phyloP scores from a whole-genome alignment of 2,797 vertebrate species.

The Pempheris klunzingeri region DNA sequence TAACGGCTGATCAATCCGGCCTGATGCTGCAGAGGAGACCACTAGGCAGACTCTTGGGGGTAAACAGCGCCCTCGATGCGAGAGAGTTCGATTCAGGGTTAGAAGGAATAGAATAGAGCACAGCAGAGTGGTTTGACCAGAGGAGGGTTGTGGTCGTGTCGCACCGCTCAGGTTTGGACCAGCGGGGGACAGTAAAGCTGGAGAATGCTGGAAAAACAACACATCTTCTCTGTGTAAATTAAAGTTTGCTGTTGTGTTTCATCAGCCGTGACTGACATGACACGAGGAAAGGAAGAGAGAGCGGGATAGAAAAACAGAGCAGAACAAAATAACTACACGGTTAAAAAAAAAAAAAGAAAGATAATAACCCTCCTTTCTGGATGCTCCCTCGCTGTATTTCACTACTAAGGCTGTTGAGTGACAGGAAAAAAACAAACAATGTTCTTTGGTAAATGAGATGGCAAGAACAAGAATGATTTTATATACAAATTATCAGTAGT shows the following conservation, averaged over 20 bases:
- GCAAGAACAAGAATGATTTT: not conserved
- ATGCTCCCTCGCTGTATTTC: constrained; percentile 20
- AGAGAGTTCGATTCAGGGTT: constrained; percentile 18
- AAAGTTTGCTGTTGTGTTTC: constrained; percentile 40
- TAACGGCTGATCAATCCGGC: constrained; percentile 68
- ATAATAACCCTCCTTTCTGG: constrained; percentile 40
- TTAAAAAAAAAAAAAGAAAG: constrained; percentile 50
- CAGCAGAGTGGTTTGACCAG: not conserved
- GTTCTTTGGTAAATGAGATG: constrained; percentile 22
- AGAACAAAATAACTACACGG: constrained; percentile 44
- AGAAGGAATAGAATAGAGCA: not conserved
- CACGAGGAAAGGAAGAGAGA: not conserved
- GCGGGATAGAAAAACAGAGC: constrained; percentile 16
- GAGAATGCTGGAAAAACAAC: not conserved
- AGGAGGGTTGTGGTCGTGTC: not conserved
- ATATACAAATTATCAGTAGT: not conserved
- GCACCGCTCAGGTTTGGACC: not conserved
- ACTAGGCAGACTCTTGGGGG: constrained; percentile 50
- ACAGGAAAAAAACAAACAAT: constrained; percentile 8
- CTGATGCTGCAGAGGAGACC: constrained; percentile 58
- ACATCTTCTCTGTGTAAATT: constrained; percentile 40
- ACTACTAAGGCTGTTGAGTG: constrained; percentile 9
- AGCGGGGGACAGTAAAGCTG: not conserved
- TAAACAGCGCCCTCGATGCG: constrained; percentile 43
- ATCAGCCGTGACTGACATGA: constrained; percentile 42